Evolutionary conservation across 1,140 invertebrate species (phyloP).

Genomic region (Charaxes varanes): DNA sequence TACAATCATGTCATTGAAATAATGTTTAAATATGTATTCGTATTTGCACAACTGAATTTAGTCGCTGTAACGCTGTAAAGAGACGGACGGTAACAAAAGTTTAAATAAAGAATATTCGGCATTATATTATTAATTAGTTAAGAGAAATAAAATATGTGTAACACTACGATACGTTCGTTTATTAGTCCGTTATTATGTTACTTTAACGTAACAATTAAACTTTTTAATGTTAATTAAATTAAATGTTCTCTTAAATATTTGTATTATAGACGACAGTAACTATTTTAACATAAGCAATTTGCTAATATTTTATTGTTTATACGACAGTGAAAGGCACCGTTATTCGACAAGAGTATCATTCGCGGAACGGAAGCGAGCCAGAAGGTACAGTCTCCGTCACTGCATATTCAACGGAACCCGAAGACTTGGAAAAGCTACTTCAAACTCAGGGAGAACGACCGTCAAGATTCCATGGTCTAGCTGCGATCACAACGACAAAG

Average conservation of each 20-base stretch:
- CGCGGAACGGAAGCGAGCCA: constrained; percentile 79
- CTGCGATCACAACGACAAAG: constrained; percentile 59
- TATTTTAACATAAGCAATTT: constrained; percentile 32
- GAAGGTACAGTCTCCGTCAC: constrained; percentile 79
- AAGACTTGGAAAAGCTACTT: constrained; percentile 71
- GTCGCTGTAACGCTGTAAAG: no score
- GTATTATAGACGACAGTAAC: constrained; percentile 21
- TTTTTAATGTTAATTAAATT: no score
- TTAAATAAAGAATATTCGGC: no score
- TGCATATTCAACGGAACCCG: constrained; percentile 78
- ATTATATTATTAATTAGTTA: no score
- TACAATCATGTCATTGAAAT: constrained; percentile 40
- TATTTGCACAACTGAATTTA: constrained; percentile 30
- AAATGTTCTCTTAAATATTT: no score
- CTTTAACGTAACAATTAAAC: no score
- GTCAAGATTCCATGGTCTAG: constrained; percentile 50
- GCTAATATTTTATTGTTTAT: constrained; percentile 25
- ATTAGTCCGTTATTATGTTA: no score
- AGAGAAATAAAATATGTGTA: no score
- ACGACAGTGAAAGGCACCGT: constrained; percentile 79
- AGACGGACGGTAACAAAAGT: no score
- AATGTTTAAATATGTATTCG: no score
- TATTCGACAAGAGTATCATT: constrained; percentile 78
- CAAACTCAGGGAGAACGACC: constrained; percentile 41
- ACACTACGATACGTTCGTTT: no score